A percentile compares a stretch with the other conserved stretches of the same genome.
These are phyloP conservation scores for Pollenia griseotomentosa DNA, from an alignment of 2,888 invertebrate genomes.

Conservation along the genomic window DNA sequence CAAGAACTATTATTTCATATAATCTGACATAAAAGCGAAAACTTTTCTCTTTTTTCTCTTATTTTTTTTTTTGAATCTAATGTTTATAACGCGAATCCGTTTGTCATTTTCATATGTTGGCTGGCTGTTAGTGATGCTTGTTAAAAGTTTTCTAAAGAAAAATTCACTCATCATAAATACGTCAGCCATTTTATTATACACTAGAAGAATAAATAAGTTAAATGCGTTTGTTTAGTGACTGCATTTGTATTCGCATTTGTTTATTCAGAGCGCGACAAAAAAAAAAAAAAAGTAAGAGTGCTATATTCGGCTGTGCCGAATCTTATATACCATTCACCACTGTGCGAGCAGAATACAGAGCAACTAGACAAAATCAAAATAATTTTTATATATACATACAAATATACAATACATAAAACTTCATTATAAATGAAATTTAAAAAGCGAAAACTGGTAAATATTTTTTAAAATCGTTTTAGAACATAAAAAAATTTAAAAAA, in stretches of 20 bases:
- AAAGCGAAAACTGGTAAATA: no score
- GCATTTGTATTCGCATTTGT: conserved; percentile 19
- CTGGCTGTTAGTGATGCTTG: not conserved
- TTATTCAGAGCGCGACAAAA: conserved; percentile 15
- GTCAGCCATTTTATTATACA: conserved; percentile 48
- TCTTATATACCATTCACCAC: no score
- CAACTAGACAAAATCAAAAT: no score
- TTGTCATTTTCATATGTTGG: conserved; percentile 50
- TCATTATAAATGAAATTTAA: no score
- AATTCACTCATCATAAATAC: conserved; percentile 57
- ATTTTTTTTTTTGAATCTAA: not conserved
- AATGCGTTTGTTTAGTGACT: not conserved
- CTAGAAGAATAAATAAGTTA: no score
- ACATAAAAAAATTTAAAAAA: no score
- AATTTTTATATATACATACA: no score
- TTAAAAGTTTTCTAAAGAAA: not conserved
- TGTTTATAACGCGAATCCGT: conserved; percentile 37
- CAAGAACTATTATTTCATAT: conserved; percentile 28
- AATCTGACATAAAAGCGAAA: conserved; percentile 31
- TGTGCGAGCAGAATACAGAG: no score
- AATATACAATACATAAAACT: no score
- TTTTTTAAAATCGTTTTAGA: no score
- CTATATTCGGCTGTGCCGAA: no score
- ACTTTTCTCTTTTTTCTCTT: not conserved
- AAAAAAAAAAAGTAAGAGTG: no score